These are phyloP conservation scores for Epirrhoe tristata DNA, from an alignment of 2,888 invertebrate species.

Conservation along the genomic window DNA sequence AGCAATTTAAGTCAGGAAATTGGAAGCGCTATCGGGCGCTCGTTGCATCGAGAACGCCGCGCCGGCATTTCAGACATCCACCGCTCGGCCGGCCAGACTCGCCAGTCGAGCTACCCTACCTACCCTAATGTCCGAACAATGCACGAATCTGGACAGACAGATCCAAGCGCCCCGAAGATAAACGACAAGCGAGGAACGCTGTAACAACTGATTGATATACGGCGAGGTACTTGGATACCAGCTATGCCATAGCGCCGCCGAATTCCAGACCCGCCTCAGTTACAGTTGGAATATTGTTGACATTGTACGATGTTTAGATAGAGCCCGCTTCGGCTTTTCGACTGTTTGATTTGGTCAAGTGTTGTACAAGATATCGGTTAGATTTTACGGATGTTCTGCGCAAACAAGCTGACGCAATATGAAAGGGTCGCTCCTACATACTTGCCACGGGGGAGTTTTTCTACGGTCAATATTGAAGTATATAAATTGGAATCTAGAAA, in stretches of 20 bases:
- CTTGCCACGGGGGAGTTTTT: conserved; percentile 19
- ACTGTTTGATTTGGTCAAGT: conserved; percentile 63
- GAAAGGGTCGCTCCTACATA: conserved; percentile 27
- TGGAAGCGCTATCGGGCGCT: conserved; percentile 81
- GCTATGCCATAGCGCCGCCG: conserved; percentile 64
- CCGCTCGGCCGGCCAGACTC: conserved; percentile 46
- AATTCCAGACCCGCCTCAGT: conserved; percentile 80
- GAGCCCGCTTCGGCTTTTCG: conserved; percentile 62
- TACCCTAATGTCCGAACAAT: conserved; percentile 82
- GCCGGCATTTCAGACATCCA: conserved; percentile 82
- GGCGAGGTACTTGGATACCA: conserved; percentile 74
- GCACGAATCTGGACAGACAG: conserved; percentile 82
- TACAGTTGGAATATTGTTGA: conserved; percentile 80
- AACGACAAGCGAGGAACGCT: conserved; percentile 81
- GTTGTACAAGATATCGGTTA: conserved; percentile 46
- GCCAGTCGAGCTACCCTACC: conserved; percentile 49
- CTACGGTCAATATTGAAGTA: conserved; percentile 24
- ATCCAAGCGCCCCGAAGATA: conserved; percentile 81
- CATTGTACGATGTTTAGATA: conserved; percentile 79
- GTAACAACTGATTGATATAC: conserved; percentile 85
- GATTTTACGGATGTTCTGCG: conserved; percentile 33
- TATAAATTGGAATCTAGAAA: conserved; percentile 18
- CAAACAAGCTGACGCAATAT: conserved; percentile 35
- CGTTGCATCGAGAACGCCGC: conserved; percentile 71
- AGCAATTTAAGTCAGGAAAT: conserved; percentile 85